These are phyloP conservation scores for Aulostomus chinensis DNA, from an alignment of 2,797 vertebrate genomes.

Conservation along the genomic window DNA sequence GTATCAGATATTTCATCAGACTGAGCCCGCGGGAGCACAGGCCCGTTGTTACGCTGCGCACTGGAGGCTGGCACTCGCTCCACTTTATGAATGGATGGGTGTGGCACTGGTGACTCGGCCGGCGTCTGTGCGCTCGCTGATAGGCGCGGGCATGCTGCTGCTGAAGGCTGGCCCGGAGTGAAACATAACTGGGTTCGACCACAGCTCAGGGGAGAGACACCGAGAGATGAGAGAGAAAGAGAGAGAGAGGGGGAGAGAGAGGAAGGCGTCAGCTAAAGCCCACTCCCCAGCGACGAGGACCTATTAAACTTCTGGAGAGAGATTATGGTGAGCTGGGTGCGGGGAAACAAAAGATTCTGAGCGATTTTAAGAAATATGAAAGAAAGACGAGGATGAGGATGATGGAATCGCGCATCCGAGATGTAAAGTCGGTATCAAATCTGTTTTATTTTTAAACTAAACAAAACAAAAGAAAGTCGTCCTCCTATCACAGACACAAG, in stretches of 20 bases:
- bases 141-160: slow-evolving; percentile 45
- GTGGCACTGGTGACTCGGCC: slow-evolving; percentile 64
- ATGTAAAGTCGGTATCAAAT: slow-evolving; percentile 51
- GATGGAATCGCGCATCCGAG: no score
- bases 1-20: no score
- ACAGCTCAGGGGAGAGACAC: slow-evolving; percentile 40
- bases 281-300: slow-evolving; percentile 44
- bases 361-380: no score
- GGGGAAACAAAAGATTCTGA: no score
- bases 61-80: slow-evolving; percentile 26
- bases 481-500: slow-evolving; percentile 60
- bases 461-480: neutral
- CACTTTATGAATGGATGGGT: slow-evolving; percentile 86
- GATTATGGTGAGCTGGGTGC: no score
- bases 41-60: neutral
- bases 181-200: slow-evolving; percentile 61
- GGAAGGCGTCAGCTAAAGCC: no score
- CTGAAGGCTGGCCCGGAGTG: slow-evolving; percentile 53
- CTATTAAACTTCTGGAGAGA: slow-evolving; percentile 66
- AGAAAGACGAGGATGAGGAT: no score
- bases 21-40: no score
- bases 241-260: slow-evolving; percentile 13
- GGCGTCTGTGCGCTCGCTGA: slow-evolving; percentile 66
- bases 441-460: no score
- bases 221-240: slow-evolving; percentile 9